phyloP scores from a whole-genome alignment of 1,140 invertebrate genomes.

The Akabosia matsudoensis region DNA sequence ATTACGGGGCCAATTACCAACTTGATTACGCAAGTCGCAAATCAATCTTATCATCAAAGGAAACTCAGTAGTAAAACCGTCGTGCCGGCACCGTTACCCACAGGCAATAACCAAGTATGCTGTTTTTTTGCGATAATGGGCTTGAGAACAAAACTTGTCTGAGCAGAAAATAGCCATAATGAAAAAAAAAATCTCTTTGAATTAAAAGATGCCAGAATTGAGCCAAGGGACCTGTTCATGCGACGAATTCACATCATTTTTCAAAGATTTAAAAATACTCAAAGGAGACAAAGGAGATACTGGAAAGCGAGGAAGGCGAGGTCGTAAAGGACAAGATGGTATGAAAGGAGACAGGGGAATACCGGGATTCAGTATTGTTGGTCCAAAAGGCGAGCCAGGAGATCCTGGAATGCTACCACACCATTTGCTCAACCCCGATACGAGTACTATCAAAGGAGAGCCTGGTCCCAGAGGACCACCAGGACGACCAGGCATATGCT shows the following conservation, averaged over 20 bases:
- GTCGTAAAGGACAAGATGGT: not conserved
- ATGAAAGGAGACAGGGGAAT: not conserved
- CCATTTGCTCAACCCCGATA: not conserved
- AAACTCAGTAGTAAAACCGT: no score
- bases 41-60: not conserved
- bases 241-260: not conserved
- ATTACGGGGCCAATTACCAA: not conserved
- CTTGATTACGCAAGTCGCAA: not conserved
- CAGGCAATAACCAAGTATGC: not conserved
- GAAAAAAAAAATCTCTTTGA: not conserved
- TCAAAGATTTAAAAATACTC: not conserved
- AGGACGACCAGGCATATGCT: not conserved
- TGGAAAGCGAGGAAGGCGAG: not conserved
- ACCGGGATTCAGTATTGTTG: not conserved
- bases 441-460: not conserved
- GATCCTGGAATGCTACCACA: not conserved
- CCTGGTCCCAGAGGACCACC: not conserved
- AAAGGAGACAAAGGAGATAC: not conserved
- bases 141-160: not conserved
- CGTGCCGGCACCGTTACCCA: no score
- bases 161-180: not conserved
- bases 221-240: not conserved
- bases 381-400: constrained; percentile 29
- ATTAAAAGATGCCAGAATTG: not conserved
- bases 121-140: not conserved